phyloP scores from a whole-genome alignment of 2,888 invertebrate species.

The Mesorhabditis belari region DNA sequence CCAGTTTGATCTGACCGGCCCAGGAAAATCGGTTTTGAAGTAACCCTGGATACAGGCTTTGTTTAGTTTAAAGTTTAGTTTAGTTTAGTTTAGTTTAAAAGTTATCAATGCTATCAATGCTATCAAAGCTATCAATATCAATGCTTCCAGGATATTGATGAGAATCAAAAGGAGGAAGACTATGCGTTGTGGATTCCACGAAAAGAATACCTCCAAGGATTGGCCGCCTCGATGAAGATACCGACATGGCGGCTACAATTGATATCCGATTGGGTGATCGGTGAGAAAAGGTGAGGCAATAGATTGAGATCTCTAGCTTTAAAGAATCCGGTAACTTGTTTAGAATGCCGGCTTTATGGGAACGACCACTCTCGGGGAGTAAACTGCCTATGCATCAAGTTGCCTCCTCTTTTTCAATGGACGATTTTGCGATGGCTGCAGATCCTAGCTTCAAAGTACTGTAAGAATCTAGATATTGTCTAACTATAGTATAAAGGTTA shows the following conservation, averaged over 20 bases:
- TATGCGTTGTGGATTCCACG: constrained; percentile 63
- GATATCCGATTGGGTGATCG: constrained; percentile 42
- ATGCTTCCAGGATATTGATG: constrained; percentile 25
- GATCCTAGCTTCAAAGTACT: not conserved
- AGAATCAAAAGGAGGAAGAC: constrained; percentile 52
- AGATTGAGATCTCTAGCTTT: not conserved
- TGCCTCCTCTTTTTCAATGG: not conserved
- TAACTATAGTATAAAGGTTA: too few relatives aligned
- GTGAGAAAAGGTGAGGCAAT: constrained; percentile 32
- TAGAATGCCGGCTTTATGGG: constrained; percentile 6
- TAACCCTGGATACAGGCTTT: too few relatives aligned
- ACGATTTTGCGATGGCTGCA: not conserved
- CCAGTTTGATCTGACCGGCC: too few relatives aligned
- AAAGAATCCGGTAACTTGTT: constrained; percentile 4
- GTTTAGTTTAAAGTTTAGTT: too few relatives aligned
- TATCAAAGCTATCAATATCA: too few relatives aligned
- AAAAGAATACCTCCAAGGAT: constrained; percentile 60
- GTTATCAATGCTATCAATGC: too few relatives aligned
- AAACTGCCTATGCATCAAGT: not conserved
- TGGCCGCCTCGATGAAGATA: constrained; percentile 55
- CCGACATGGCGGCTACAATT: constrained; percentile 40
- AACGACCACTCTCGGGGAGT: constrained; percentile 1
- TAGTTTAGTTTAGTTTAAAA: too few relatives aligned
- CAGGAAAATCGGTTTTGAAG: too few relatives aligned
- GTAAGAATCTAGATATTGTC: not conserved